These are phyloP conservation scores for Dermolepida albohirtum DNA, from an alignment of 2,888 invertebrate species.

Conservation along the genomic window DNA sequence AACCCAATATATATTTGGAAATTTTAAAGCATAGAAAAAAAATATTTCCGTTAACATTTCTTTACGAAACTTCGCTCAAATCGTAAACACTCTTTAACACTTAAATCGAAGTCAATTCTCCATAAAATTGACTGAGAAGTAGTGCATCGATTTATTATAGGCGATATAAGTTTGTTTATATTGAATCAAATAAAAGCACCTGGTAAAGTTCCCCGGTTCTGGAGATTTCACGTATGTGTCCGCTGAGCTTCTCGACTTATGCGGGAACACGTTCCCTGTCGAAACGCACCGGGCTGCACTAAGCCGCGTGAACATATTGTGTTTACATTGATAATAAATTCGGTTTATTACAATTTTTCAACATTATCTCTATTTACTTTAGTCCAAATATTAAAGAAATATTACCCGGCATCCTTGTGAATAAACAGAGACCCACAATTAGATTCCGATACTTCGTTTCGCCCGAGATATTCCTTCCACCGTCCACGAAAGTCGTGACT, in stretches of 20 bases:
- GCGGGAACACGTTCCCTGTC: slow-evolving; percentile 42
- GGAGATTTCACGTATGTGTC: slow-evolving; percentile 10
- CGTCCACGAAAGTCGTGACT: too few species aligned
- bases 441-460: too few species aligned
- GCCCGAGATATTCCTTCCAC: too few species aligned
- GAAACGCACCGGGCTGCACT: slow-evolving; percentile 36
- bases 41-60: too few species aligned
- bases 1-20: too few species aligned
- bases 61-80: too few species aligned
- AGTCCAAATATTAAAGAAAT: background rate
- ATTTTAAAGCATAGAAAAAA: too few species aligned
- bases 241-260: slow-evolving; percentile 39
- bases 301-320: slow-evolving; percentile 28
- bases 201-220: background rate
- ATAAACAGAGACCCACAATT: too few species aligned
- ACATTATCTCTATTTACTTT: slow-evolving; percentile 31
- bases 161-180: slow-evolving; percentile 16
- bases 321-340: slow-evolving; percentile 38
- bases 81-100: too few species aligned
- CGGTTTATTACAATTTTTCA: slow-evolving; percentile 40
- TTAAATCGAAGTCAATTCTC: too few species aligned
- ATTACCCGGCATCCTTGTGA: too few species aligned
- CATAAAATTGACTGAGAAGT: too few species aligned
- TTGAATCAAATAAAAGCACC: slow-evolving; percentile 31
- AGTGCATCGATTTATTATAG: background rate